Base-by-base conservation (phyloP, 2,888 invertebrate species). In the Mantis religiosa region DNA sequence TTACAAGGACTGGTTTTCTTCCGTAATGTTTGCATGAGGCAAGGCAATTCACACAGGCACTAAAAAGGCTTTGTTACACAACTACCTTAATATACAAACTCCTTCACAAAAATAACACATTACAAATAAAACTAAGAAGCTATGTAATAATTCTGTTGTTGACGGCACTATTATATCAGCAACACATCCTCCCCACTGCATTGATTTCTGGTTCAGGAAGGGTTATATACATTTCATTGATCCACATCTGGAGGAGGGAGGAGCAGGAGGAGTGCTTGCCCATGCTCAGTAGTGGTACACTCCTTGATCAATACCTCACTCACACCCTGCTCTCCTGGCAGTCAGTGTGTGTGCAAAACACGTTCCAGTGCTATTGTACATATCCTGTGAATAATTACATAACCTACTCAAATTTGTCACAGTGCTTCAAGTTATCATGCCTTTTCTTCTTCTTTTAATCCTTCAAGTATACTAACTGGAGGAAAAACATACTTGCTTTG, bases 1-100 rank as follows among this genome's bases (percentile, higher is more conserved):
- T 98, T 98, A 94, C 97, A 96, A 93, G 98, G 98, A 95, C 98
- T 98, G 93, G 97, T 97, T 95, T 97, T 97, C 95, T 98, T 97
- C 93, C 98, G 95, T 94, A 98, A 95, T 93, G 98, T 98, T 96
- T 98, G 98, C 98, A 98, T 98, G 89, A 90, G 89, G 41, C 84
- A 47, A 47, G n/a, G 15, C 20, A 71, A 27, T 28, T 41, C 84
- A 34, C 84, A 81, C 81, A 27, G 28, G 27, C 85, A 85, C 47
- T n/a, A 20, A 27, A 34, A 47, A 85, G 27, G 54, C 25, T 85
- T 85, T 47, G 28, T 28, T 28, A 83, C 14, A n/a, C 83, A 83
- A 28, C 83, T 28, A n/a, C 27, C 3, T 20, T 85, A 71, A 71
- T 4, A 20, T 71, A 71, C 54, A 71, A 71, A 71, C 54, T 71